Conservation (phyloP, 2,113 vertebrate genomes). For the Myocastor coypus region DNA sequence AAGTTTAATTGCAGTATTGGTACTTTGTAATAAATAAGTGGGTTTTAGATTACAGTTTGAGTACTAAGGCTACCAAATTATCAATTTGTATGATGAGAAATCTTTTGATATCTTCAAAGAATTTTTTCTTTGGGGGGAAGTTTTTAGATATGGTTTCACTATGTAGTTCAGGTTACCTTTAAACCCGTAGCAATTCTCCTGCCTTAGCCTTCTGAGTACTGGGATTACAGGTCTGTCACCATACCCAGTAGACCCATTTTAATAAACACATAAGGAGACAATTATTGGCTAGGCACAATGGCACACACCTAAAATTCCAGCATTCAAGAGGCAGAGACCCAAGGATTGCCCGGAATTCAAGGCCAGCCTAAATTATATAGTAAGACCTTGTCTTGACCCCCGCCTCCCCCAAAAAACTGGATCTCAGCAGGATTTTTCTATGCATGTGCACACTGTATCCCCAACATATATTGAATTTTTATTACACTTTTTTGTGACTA, state of each 20-base stretch:
- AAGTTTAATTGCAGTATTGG: not conserved
- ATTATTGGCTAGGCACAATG: too few species aligned
- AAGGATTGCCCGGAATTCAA: too few species aligned
- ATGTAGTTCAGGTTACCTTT: not conserved
- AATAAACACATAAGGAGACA: too few species aligned
- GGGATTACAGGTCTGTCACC: not conserved
- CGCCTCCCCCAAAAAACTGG: too few species aligned
- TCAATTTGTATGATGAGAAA: not conserved
- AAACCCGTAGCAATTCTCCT: not conserved
- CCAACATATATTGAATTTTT: not conserved
- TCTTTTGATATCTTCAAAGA: not conserved
- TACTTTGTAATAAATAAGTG: not conserved
- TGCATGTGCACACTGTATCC: not conserved
- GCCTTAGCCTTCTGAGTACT: not conserved
- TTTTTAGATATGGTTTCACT: not conserved
- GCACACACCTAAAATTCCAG: too few species aligned
- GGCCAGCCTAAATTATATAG: too few species aligned
- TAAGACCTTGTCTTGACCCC: too few species aligned
- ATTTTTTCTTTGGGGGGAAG: not conserved
- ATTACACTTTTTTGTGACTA: not conserved
- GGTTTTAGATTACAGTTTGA: not conserved
- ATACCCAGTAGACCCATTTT: not conserved
- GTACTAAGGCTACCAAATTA: not conserved
- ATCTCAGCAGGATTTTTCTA: not conserved
- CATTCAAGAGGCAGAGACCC: too few species aligned